A percentile compares a stretch with the other conserved stretches of the same genome.
These are phyloP conservation scores for Tineola bisselliella DNA, from an alignment of 2,888 invertebrate genomes.

Conservation along the genomic window DNA sequence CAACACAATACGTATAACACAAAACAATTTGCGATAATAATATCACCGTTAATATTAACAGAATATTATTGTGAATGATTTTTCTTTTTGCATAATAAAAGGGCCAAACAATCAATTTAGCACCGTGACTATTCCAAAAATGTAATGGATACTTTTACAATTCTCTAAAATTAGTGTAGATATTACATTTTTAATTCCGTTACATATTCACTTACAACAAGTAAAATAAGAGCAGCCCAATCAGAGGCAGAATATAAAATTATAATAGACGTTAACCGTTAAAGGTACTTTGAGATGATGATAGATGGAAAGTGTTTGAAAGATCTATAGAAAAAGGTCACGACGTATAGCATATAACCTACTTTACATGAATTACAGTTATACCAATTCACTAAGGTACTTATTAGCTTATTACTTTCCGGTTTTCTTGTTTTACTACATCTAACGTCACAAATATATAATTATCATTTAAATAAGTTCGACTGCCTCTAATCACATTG, in stretches of 20 bases:
- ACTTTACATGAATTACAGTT: neutral
- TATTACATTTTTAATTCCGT: neutral
- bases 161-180: no score
- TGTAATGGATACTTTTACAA: no score
- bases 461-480: no score
- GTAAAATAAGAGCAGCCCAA: neutral
- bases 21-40: neutral
- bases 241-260: neutral
- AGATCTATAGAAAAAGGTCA: neutral
- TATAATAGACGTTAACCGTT: neutral
- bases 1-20: conserved; percentile 7
- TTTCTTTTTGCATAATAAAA: no score
- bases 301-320: neutral
- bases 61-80: neutral
- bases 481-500: no score
- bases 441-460: no score
- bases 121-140: no score
- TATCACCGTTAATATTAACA: neutral
- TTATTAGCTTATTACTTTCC: no score
- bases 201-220: neutral
- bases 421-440: no score
- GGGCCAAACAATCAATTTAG: no score
- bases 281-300: conserved; percentile 3
- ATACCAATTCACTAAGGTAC: neutral
- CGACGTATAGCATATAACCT: neutral